These are phyloP conservation scores for Crotalus helleri DNA, from an alignment of 2,113 vertebrate genomes.

Conservation along the genomic window DNA sequence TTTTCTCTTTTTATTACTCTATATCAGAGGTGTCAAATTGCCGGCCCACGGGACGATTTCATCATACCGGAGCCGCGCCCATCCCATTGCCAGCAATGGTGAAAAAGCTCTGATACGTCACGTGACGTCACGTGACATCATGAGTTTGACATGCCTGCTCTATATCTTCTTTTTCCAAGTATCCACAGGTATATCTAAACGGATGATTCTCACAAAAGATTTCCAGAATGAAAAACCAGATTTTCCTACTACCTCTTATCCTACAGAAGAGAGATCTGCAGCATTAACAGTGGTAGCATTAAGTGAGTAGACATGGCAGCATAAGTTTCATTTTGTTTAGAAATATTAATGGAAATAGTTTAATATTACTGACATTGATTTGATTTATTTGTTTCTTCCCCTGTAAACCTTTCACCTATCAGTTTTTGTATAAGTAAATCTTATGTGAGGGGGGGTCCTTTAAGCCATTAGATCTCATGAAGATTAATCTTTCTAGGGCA, in stretches of 20 bases:
- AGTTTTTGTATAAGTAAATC: neutral
- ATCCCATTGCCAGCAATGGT: too few relatives aligned
- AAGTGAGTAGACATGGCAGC: neutral
- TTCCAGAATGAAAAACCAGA: neutral
- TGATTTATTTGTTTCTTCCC: neutral
- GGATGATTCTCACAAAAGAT: neutral
- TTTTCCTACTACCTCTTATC: neutral
- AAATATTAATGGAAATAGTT: neutral
- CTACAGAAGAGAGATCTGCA: slow-evolving; percentile 8
- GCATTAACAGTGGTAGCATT: slow-evolving; percentile 7
- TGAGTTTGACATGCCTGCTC: too few relatives aligned
- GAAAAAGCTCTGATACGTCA: too few relatives aligned
- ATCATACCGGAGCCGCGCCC: too few relatives aligned
- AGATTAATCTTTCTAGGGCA: neutral
- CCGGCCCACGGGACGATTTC: too few relatives aligned
- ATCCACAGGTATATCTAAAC: neutral
- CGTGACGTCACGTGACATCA: too few relatives aligned
- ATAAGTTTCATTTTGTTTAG: too few relatives aligned
- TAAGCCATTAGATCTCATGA: neutral
- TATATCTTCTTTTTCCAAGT: neutral
- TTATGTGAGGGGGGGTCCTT: neutral
- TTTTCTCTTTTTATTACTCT: neutral
- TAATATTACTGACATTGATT: neutral
- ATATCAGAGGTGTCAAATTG: too few relatives aligned
- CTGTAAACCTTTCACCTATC: neutral